phyloP scores from a whole-genome alignment of 2,797 vertebrate genomes.

The Chiroxiphia lanceolata region DNA sequence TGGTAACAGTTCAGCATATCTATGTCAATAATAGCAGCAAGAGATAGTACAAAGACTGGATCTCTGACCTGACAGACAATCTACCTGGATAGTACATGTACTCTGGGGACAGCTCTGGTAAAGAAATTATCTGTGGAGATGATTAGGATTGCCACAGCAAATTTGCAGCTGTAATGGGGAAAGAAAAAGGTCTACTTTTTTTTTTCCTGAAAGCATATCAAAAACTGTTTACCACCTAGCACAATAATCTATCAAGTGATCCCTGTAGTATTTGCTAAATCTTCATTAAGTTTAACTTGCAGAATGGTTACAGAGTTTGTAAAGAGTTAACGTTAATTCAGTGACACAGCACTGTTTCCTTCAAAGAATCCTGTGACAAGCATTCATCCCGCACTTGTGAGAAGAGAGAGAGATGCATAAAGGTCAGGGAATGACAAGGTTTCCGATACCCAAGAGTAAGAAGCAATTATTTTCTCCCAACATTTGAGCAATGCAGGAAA shows the following conservation, averaged over 20 bases:
- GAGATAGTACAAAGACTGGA: background rate
- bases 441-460: background rate
- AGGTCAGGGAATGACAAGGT: background rate
- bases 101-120: background rate
- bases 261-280: conserved; percentile 19
- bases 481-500: background rate
- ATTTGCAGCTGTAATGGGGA: background rate
- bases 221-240: background rate
- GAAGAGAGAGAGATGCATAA: background rate
- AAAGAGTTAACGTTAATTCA: conserved; percentile 10
- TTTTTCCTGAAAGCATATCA: background rate
- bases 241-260: conserved; percentile 24
- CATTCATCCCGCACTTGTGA: background rate
- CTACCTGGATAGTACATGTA: background rate
- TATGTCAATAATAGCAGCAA: background rate
- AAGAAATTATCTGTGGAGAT: background rate
- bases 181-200: background rate
- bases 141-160: background rate
- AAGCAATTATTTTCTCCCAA: background rate
- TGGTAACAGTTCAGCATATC: background rate
- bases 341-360: background rate
- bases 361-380: fast-evolving
- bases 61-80: background rate
- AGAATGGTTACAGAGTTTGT: background rate
- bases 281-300: conserved; percentile 12